Percentiles rank a stretch among this genome's conserved stretches.
These are phyloP conservation scores for Lepidotrigona ventralis DNA, from an alignment of 1,140 invertebrate genomes.

Conservation along the genomic window DNA sequence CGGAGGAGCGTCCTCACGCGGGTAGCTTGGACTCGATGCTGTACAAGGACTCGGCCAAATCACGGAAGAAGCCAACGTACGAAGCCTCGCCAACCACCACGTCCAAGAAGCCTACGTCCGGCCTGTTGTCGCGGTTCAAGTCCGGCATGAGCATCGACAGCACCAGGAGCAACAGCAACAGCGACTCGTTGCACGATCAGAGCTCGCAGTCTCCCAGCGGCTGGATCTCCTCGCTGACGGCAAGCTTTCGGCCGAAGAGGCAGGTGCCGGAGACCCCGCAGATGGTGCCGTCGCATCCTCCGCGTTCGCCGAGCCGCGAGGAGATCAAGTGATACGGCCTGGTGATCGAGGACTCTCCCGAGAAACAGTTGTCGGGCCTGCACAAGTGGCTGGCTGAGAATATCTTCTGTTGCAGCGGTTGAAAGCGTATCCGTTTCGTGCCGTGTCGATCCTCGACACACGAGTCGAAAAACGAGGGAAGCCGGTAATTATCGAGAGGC, in stretches of 20 bases:
- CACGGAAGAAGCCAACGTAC: slow-evolving; percentile 67
- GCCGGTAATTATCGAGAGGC: background rate
- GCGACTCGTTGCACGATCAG: slow-evolving; percentile 75
- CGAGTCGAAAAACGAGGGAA: background rate
- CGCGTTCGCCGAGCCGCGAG: slow-evolving; percentile 65
- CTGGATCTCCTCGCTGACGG: slow-evolving; percentile 77
- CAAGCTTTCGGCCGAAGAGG: slow-evolving; percentile 75
- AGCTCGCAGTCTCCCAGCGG: slow-evolving; percentile 66
- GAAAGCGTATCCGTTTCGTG: slow-evolving; percentile 25
- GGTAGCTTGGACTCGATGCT: slow-evolving; percentile 78
- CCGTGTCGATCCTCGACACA: background rate
- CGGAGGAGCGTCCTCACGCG: slow-evolving; percentile 72
- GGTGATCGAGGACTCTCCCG: slow-evolving; percentile 61
- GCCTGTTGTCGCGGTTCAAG: slow-evolving; percentile 75
- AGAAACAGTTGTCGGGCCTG: slow-evolving; percentile 57
- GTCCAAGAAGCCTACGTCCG: slow-evolving; percentile 71
- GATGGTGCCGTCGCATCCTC: slow-evolving; percentile 52
- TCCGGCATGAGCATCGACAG: slow-evolving; percentile 78
- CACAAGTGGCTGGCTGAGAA: slow-evolving; percentile 73
- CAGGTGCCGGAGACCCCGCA: slow-evolving; percentile 63
- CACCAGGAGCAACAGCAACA: slow-evolving; percentile 74
- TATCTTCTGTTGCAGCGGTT: slow-evolving; percentile 73
- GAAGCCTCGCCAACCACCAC: slow-evolving; percentile 65
- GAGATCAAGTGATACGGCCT: slow-evolving; percentile 76
- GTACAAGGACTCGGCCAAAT: slow-evolving; percentile 69